Evolutionary conservation across 1,140 invertebrate species (phyloP).

Genomic region (Cyclargus thomasi): DNA sequence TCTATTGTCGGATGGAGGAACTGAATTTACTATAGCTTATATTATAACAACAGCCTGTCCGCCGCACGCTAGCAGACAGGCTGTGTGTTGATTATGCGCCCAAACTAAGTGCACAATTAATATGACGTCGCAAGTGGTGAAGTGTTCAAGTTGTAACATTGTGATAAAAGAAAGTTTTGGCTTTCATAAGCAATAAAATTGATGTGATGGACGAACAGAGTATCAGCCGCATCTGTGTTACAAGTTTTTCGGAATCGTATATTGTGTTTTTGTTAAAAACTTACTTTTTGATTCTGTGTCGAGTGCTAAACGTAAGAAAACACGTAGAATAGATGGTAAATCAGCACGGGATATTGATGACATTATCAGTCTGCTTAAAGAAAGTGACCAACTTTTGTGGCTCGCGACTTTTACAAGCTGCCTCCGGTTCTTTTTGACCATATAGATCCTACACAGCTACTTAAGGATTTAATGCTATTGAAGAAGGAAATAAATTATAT

Average conservation of each 20-base stretch:
- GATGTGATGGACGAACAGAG: conserved; percentile 17
- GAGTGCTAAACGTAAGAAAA: conserved; percentile 1
- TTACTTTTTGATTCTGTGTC: conserved; percentile 10
- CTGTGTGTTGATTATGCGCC: neutral
- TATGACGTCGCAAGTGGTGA: neutral
- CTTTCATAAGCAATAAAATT: conserved; percentile 17
- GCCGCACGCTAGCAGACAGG: neutral
- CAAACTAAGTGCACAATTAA: neutral
- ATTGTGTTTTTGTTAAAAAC: neutral
- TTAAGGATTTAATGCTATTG: conserved; percentile 8
- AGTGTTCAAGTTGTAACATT: neutral
- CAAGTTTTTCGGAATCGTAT: neutral
- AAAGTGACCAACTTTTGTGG: conserved; percentile 11
- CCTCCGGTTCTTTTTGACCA: conserved; percentile 17
- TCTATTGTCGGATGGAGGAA: too few species aligned
- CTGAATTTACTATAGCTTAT: too few species aligned
- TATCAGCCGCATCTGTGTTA: conserved; percentile 10
- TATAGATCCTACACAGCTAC: neutral
- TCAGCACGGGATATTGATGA: conserved; percentile 8
- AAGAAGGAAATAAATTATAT: neutral
- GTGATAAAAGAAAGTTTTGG: conserved; percentile 10
- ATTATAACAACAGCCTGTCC: too few species aligned
- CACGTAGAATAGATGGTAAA: neutral
- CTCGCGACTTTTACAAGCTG: conserved; percentile 11
- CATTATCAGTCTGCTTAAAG: conserved; percentile 1